A percentile compares a stretch with the other conserved stretches of the same genome.
Conservation (phyloP, 2,797 vertebrate species). For the Jordanella pulchra region DNA sequence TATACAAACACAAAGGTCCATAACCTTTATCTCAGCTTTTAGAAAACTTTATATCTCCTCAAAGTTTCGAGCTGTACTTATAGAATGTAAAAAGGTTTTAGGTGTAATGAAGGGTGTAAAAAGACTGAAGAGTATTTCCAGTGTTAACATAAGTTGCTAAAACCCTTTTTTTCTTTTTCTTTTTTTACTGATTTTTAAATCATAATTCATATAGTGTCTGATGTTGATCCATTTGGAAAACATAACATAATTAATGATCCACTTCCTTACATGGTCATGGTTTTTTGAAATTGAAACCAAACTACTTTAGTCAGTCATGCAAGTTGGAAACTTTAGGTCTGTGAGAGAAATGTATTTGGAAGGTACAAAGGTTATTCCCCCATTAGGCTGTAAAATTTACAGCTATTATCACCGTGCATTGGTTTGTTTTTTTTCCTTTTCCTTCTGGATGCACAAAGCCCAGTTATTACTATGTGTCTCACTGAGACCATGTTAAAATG, state of each 20-base stretch:
- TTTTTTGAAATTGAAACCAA: not conserved
- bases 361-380: slow-evolving; percentile 39
- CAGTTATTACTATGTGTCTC: not conserved
- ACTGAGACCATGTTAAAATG: not conserved
- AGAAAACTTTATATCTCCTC: not conserved
- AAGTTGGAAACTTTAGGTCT: not conserved
- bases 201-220: not conserved
- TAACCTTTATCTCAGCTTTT: not conserved
- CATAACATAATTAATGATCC: not conserved
- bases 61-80: not conserved
- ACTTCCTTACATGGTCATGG: not conserved
- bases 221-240: not conserved
- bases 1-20: not conserved
- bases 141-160: not conserved
- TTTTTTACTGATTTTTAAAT: not conserved
- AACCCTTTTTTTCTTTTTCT: too few species aligned
- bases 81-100: not conserved
- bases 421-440: not conserved
- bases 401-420: not conserved
- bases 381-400: slow-evolving; percentile 24
- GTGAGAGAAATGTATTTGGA: not conserved
- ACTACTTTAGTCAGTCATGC: not conserved
- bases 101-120: not conserved
- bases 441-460: not conserved
- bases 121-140: not conserved